Conservation (phyloP, 2,888 invertebrate genomes). For the Cataglyphis rosenhaueri region DNA sequence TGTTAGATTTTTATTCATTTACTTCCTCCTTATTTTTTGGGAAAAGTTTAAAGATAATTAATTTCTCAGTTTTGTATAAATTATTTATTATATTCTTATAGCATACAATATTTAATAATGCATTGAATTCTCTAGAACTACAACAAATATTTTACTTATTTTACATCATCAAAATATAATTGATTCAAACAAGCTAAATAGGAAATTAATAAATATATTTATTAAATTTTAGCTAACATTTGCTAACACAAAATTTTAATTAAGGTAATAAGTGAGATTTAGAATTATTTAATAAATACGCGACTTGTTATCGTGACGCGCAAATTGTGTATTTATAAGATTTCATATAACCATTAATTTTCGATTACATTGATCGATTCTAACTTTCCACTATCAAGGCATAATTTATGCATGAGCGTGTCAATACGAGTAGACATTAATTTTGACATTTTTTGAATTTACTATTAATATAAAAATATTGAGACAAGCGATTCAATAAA, state of each 20-base stretch:
- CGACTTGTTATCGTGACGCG: background rate
- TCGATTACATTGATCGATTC: slow-evolving; percentile 73
- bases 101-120: background rate
- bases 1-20: background rate
- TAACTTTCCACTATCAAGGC: slow-evolving; percentile 65
- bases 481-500: slow-evolving; percentile 16
- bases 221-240: background rate
- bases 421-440: slow-evolving; percentile 47
- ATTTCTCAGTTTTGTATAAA: background rate
- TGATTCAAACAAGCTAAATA: background rate
- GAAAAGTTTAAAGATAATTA: background rate
- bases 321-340: slow-evolving; percentile 69
- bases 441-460: slow-evolving; percentile 61
- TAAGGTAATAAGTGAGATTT: background rate
- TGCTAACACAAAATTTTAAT: background rate
- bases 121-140: background rate
- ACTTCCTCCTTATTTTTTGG: background rate
- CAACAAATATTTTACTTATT: background rate
- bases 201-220: background rate
- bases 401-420: slow-evolving; percentile 57
- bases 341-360: slow-evolving; percentile 75
- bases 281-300: background rate
- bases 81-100: background rate
- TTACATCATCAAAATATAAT: background rate
- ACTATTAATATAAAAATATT: slow-evolving; percentile 15